These are phyloP conservation scores for Mamestra brassicae DNA, from an alignment of 2,888 invertebrate species.

Conservation along the genomic window DNA sequence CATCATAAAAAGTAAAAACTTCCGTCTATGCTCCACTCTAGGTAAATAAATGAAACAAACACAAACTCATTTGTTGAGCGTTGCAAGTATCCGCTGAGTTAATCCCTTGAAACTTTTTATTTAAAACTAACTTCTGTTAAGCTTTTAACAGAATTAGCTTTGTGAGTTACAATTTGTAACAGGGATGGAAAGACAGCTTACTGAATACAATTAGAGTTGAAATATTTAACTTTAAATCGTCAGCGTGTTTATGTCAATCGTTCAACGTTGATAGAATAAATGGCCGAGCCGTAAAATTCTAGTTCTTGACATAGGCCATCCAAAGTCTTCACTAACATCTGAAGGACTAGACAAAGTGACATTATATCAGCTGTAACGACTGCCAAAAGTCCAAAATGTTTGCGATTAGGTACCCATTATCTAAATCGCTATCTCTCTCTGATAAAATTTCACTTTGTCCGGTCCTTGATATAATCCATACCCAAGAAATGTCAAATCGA, in stretches of 20 bases:
- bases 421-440: too few relatives aligned
- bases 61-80: slow-evolving; percentile 33
- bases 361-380: too few relatives aligned
- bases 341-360: too few relatives aligned
- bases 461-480: too few relatives aligned
- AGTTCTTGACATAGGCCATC: neutral
- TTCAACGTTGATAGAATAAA: neutral
- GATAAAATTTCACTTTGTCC: too few relatives aligned
- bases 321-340: too few relatives aligned
- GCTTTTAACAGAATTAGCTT: slow-evolving; percentile 39
- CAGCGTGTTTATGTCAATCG: neutral
- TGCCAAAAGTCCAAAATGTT: too few relatives aligned
- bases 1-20: neutral
- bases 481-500: too few relatives aligned
- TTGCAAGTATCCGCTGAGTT: slow-evolving; percentile 28
- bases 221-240: slow-evolving; percentile 4
- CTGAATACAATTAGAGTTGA: slow-evolving; percentile 13
- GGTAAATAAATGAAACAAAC: slow-evolving; percentile 29
- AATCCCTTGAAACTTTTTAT: slow-evolving; percentile 38
- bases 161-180: slow-evolving; percentile 27
- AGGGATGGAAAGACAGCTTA: slow-evolving; percentile 1
- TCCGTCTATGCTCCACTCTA: neutral
- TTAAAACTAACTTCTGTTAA: slow-evolving; percentile 37
- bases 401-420: too few relatives aligned
- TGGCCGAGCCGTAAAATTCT: neutral